Evolutionary conservation across 2,797 vertebrate species (phyloP).

Genomic region (Discoglossus pictus): DNA sequence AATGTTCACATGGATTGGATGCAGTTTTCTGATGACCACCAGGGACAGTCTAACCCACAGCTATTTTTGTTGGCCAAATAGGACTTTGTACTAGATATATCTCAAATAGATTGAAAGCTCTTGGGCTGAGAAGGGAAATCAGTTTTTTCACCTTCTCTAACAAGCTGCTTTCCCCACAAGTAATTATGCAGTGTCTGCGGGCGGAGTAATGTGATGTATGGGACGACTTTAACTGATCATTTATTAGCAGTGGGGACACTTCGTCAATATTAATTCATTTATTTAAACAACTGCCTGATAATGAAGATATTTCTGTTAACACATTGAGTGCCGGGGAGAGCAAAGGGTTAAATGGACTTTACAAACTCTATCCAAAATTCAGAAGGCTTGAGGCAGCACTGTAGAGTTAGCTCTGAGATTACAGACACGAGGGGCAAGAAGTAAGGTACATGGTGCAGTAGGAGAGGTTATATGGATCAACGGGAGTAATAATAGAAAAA

Average conservation of each 20-base stretch:
- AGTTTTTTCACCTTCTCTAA: conserved; percentile 54
- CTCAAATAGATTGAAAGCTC: conserved; percentile 13
- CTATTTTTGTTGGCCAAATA: too few relatives aligned
- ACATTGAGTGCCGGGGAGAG: conserved; percentile 53
- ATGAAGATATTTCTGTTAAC: conserved; percentile 85
- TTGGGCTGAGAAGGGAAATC: background rate
- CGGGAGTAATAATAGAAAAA: too few relatives aligned
- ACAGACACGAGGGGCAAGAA: background rate
- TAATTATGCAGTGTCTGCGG: conserved; percentile 88
- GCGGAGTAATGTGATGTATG: conserved; percentile 89
- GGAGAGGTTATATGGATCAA: too few relatives aligned
- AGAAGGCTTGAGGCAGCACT: background rate
- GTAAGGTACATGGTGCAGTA: too few relatives aligned
- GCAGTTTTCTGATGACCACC: too few relatives aligned
- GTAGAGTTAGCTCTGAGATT: background rate
- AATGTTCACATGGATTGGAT: too few relatives aligned
- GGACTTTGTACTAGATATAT: too few relatives aligned
- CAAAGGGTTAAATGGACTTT: background rate
- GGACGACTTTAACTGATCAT: conserved; percentile 90
- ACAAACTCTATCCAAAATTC: background rate
- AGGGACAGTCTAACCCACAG: too few relatives aligned
- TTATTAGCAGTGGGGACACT: conserved; percentile 94
- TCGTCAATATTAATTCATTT: conserved; percentile 99
- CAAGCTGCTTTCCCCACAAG: conserved; percentile 72
- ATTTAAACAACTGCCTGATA: conserved; percentile 90